Conservation (phyloP, 2,888 invertebrate genomes). For the Melangyna quadrimaculata region DNA sequence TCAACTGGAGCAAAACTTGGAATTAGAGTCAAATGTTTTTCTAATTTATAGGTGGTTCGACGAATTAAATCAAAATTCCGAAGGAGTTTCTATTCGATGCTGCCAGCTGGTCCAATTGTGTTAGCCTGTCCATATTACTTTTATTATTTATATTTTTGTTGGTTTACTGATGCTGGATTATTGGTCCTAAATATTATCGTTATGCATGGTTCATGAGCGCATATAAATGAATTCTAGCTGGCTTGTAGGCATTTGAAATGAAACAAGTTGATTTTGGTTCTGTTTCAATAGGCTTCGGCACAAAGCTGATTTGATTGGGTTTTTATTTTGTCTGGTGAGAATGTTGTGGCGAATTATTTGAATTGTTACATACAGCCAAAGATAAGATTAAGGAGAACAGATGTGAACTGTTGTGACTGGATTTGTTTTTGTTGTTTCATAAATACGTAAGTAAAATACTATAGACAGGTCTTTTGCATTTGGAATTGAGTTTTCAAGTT, state of each 20-base stretch:
- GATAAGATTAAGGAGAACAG: constrained; percentile 49
- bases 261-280: constrained; percentile 49
- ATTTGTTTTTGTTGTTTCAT: constrained; percentile 24
- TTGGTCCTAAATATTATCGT: constrained; percentile 43
- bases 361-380: constrained; percentile 40
- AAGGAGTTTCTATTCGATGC: constrained; percentile 32
- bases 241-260: constrained; percentile 17
- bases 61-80: constrained; percentile 65
- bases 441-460: constrained; percentile 45
- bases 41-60: constrained; percentile 62
- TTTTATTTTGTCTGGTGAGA: not conserved
- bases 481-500: constrained; percentile 3
- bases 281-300: not conserved
- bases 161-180: constrained; percentile 11
- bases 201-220: constrained; percentile 35
- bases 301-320: not conserved
- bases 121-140: not conserved
- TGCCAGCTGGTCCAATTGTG: constrained; percentile 54
- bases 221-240: constrained; percentile 38
- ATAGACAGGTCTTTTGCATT: constrained; percentile 16
- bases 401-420: constrained; percentile 40
- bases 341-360: constrained; percentile 39
- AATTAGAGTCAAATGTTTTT: constrained; percentile 35
- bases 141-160: not conserved
- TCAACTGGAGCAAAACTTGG: constrained; percentile 28